These are phyloP conservation scores for Parazoanthus darwini DNA, from an alignment of 92 coral and sea anemone genomes.

Conservation along the genomic window DNA sequence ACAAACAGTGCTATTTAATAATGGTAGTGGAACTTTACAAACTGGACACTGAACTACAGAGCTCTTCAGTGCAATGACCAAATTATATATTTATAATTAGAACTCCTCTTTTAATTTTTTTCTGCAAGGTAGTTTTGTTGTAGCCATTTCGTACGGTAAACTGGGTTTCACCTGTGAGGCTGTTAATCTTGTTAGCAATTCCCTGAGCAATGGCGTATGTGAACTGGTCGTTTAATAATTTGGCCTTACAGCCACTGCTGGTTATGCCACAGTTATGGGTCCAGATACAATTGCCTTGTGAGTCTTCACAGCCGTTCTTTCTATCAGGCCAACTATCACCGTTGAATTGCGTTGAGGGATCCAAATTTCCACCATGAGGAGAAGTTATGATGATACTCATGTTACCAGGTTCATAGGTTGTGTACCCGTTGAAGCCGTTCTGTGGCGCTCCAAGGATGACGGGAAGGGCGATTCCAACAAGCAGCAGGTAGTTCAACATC, in stretches of 20 bases:
- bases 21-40: too few species aligned
- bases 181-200: constrained; percentile 21
- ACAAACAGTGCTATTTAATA: too few species aligned
- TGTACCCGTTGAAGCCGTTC: constrained; percentile 22
- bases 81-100: too few species aligned
- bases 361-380: constrained; percentile 10
- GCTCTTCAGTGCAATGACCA: too few species aligned
- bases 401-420: constrained; percentile 30
- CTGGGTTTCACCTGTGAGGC: constrained; percentile 11
- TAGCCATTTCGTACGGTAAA: background rate
- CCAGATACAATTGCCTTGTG: constrained; percentile 11
- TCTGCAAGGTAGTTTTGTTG: too few species aligned
- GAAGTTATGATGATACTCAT: constrained; percentile 19
- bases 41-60: too few species aligned
- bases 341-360: constrained; percentile 8
- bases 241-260: background rate
- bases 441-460: background rate
- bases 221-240: background rate
- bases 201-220: constrained; percentile 13
- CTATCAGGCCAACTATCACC: constrained; percentile 32
- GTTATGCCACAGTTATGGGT: constrained; percentile 9
- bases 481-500: background rate
- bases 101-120: too few species aligned
- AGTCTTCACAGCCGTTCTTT: constrained; percentile 21
- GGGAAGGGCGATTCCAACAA: background rate